Evolutionary conservation across 2,888 invertebrate genomes (phyloP), one percentile per base, ranked within the genome.

Genomic region (Diadegma fenestrale): DNA sequence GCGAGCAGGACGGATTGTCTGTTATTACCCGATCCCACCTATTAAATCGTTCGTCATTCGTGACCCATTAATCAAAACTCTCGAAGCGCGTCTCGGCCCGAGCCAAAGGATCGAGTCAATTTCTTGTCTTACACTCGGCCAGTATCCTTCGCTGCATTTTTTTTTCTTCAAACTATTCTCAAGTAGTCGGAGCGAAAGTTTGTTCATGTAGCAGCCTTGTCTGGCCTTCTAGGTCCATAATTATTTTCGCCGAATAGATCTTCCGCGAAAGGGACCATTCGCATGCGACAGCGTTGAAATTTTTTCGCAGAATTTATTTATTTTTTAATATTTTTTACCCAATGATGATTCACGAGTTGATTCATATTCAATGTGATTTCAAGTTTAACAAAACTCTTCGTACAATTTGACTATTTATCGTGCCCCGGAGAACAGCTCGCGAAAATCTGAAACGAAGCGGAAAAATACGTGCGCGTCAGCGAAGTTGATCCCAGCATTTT

Each of bases 11-110:
- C 68, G 30, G 82, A 85, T 80, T 54, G 78, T 80, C 85, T 82
- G 85, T 86, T 88, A 88, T 88, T 88, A 88, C 73, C 75, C 75
- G 84, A 83, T 80, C 88, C 90, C 90, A 88, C 88, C 88, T 92
- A 92, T 92, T 92, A 92, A 91, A 92, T 89, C 90, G 90, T 91
- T 90, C 90, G 89, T 91, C 90, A 88, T 91, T 89, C 88, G 86
- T 88, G 88, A 90, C 90, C 91, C 90, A 90, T 90, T 92, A 90
- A 92, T 92, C 92, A 91, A 89, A 85, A 51, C 54, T 80, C 69
- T 77, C 61, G 69, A 64, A 43, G 80, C 45, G 80, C 45, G 19
- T 68, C 51, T 77, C 72, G 54, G 51, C 54, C 43, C 63, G 63
- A 37, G 51, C 30, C 26, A 19, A 80, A 22, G 51, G 48, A 22